Evolutionary conservation across 2,888 invertebrate genomes (phyloP).

Genomic region (Rhyacophila evoluta): DNA sequence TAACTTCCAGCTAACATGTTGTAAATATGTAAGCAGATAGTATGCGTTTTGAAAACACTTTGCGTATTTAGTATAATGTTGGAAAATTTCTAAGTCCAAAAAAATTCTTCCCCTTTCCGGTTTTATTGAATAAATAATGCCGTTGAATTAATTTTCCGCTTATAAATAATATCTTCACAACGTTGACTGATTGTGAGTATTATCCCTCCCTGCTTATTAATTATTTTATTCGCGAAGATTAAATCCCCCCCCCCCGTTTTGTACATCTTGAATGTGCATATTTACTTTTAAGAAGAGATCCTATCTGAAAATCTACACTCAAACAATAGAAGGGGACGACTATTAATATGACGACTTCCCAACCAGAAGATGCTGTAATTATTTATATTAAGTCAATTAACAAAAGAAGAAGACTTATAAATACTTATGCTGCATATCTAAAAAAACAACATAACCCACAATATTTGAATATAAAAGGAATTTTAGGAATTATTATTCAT

Average conservation of each 20-base stretch:
- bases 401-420: background rate
- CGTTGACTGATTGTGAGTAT: slow-evolving; percentile 2
- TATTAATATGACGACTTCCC: background rate
- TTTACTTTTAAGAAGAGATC: background rate
- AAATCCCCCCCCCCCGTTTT: slow-evolving; percentile 20
- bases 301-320: background rate
- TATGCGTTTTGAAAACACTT: background rate
- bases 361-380: background rate
- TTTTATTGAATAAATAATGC: background rate
- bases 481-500: no score
- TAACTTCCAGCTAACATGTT: background rate
- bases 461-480: no score
- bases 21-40: background rate
- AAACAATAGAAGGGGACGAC: background rate
- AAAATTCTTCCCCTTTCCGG: background rate
- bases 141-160: background rate
- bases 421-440: no score
- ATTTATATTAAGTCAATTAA: background rate
- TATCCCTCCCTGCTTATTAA: slow-evolving; percentile 31
- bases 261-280: background rate
- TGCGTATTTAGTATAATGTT: background rate
- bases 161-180: background rate
- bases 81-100: background rate
- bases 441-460: no score
- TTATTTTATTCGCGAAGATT: slow-evolving; percentile 28